A percentile compares a stretch with the other conserved stretches of the same genome.
Evolutionary conservation across 2,888 invertebrate species (phyloP).

Genomic region (Nomada flava): DNA sequence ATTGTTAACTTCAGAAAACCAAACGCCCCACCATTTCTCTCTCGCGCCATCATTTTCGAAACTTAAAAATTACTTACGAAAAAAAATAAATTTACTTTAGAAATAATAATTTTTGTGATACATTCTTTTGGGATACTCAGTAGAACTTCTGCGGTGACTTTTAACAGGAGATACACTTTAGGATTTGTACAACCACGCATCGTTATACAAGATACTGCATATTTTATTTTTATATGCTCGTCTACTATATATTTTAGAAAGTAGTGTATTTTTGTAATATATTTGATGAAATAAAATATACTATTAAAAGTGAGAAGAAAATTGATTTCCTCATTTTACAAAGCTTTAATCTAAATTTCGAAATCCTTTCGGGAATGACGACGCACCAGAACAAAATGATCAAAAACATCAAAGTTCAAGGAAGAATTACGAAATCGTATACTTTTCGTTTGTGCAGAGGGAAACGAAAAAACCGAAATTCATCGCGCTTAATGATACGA

Average conservation of each 20-base stretch:
- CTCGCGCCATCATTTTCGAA: background rate
- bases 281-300: too few relatives aligned
- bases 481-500: conserved; percentile 31
- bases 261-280: background rate
- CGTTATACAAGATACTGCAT: background rate
- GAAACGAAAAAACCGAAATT: conserved; percentile 17
- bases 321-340: too few relatives aligned
- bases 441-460: conserved; percentile 6
- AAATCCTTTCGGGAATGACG: background rate
- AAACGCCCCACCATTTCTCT: background rate
- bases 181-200: too few relatives aligned
- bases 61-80: background rate
- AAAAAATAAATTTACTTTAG: too few relatives aligned
- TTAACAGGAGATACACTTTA: too few relatives aligned
- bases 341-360: too few relatives aligned
- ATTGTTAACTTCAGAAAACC: conserved; percentile 29
- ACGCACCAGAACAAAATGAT: background rate
- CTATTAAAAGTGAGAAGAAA: too few relatives aligned
- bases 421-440: background rate
- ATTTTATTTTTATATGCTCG: conserved; percentile 17
- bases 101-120: too few relatives aligned
- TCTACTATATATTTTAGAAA: background rate
- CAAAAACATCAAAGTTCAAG: background rate
- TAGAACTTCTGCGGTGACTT: too few relatives aligned
- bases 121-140: too few relatives aligned